These are phyloP conservation scores for Nineta flava DNA, from an alignment of 2,888 invertebrate genomes.

Conservation along the genomic window DNA sequence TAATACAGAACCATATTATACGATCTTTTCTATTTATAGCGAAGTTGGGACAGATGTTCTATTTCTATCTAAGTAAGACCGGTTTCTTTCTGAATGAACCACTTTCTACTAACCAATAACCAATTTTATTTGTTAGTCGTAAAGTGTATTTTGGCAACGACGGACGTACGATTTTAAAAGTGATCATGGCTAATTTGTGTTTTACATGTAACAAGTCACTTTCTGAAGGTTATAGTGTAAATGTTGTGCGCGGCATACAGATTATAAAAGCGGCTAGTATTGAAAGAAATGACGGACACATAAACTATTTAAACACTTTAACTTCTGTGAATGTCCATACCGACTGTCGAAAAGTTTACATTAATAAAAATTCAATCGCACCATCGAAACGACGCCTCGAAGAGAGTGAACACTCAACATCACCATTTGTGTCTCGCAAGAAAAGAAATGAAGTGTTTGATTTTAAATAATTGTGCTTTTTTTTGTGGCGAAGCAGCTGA, in stretches of 20 bases:
- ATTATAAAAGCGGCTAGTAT: conserved; percentile 1
- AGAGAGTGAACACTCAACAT: conserved; percentile 8
- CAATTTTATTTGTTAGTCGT: not conserved
- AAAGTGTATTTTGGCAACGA: not conserved
- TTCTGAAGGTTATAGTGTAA: not conserved
- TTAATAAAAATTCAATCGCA: conserved; percentile 10
- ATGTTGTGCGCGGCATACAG: not conserved
- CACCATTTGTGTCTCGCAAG: conserved; percentile 7
- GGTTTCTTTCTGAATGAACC: too few species aligned
- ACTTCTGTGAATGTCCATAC: conserved; percentile 3
- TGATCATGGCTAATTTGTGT: not conserved
- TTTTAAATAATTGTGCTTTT: conserved; percentile 19
- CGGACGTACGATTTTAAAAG: not conserved
- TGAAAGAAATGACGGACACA: conserved; percentile 3
- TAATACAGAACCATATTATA: not conserved
- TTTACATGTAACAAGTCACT: not conserved
- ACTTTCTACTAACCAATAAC: not conserved
- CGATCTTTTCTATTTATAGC: not conserved
- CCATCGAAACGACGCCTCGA: conserved; percentile 11
- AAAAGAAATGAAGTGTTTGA: conserved; percentile 12
- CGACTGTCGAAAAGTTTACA: conserved; percentile 9
- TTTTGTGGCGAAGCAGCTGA: conserved; percentile 21
- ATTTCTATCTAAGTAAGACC: not conserved
- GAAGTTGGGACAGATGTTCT: not conserved
- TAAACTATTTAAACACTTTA: conserved; percentile 4